These are phyloP conservation scores for Chaunax sp. DNA, from an alignment of 2,797 vertebrate species.

Conservation along the genomic window DNA sequence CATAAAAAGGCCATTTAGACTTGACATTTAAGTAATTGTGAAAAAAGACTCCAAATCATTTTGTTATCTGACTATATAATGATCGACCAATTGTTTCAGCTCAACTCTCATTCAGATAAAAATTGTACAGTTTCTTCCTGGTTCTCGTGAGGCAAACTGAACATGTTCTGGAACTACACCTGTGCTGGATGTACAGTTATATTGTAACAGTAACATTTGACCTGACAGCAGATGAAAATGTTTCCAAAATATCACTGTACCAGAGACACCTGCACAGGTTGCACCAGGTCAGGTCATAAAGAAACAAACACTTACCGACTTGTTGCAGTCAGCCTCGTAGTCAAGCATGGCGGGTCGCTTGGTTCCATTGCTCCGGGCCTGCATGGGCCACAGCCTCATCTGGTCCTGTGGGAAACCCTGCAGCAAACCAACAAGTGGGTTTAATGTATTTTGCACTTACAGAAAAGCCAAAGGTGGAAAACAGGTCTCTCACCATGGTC, in stretches of 20 bases:
- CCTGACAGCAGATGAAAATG: not conserved
- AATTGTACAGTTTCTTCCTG: not conserved
- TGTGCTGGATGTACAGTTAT: too few species aligned
- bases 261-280: not conserved
- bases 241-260: not conserved
- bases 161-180: not conserved
- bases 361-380: slow-evolving; percentile 98
- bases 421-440: slow-evolving; percentile 34
- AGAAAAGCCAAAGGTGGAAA: not conserved
- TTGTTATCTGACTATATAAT: too few species aligned
- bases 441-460: slow-evolving; percentile 6
- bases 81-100: not conserved
- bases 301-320: slow-evolving; percentile 82
- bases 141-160: not conserved
- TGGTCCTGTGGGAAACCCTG: slow-evolving; percentile 99
- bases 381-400: slow-evolving; percentile 99
- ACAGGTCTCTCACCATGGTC: slow-evolving; percentile 98
- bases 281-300: not conserved
- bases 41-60: too few species aligned
- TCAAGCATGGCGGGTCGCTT: slow-evolving; percentile 98
- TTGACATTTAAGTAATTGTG: too few species aligned
- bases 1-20: too few species aligned
- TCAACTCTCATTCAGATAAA: not conserved
- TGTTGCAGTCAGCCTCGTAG: slow-evolving; percentile 97
- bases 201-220: too few species aligned